Base-by-base conservation (phyloP, 2,113 vertebrate genomes). In the Dasyprocta punctata region DNA sequence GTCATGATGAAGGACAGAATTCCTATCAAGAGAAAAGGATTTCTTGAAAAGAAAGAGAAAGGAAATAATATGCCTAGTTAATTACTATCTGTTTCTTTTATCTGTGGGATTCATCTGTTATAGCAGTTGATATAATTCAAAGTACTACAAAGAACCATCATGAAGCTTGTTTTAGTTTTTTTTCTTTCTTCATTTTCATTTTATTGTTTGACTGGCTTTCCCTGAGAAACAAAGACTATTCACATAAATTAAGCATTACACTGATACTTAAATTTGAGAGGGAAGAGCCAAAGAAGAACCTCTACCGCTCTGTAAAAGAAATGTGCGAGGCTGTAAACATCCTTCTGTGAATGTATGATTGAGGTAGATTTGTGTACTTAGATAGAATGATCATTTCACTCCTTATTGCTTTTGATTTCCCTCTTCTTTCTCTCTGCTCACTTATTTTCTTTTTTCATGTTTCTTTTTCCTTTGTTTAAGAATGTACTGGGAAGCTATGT, bases 201-300 rank as follows among this genome's bases (percentile, higher is more conserved):
- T 91, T 60, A 81, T 97, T 77, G 24, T 58, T 84, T 81, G 61
- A 4, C 56, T 61, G 86, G 22, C 16, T 96, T 49, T 73, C 14
- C 44, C 19, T 78, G 30, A 78, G 83, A 97, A 92, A 87, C 28
- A 81, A 86, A 95, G 85, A 7, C 38, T 17, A 17, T 58, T 96
- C 47, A n/a, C 60, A 28, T 61, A 77, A 89, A 19, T 91, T 89
- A 93, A 65, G 77, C 69, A 41, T 95, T 80, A 58, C 52, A 88
- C 54, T 84, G 65, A 75, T 33, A 77, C 75, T 89, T 61, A n/a
- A 89, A 77, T 84, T 97, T 6, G n/a, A 83, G 83, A 71, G 56
- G 49, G 1, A 60, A 78, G 44, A 54, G 16, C 52, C 69, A 61
- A 41, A 22, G 7, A 24, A 14, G 16, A 28, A 38, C 58, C 12